These are phyloP conservation scores for Apantesis nais DNA, from an alignment of 2,888 invertebrate species.

Conservation along the genomic window DNA sequence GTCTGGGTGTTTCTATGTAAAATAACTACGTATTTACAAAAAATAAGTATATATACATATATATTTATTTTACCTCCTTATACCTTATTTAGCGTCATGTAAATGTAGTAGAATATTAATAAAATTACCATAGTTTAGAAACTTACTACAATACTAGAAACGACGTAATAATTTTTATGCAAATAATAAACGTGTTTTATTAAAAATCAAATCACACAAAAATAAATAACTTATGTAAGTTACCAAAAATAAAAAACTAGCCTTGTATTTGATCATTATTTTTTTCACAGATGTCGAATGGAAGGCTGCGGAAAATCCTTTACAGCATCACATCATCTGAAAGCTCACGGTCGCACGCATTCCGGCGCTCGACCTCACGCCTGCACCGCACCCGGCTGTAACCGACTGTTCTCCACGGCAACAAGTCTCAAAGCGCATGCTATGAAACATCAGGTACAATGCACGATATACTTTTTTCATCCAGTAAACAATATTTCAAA, in stretches of 20 bases:
- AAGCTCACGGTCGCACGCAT: slow-evolving; percentile 95
- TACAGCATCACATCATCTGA: slow-evolving; percentile 96
- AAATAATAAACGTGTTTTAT: background rate
- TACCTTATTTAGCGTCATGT: no score
- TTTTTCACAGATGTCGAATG: slow-evolving; percentile 88
- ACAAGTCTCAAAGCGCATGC: slow-evolving; percentile 93
- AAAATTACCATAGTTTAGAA: background rate
- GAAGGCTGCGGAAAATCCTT: slow-evolving; percentile 96
- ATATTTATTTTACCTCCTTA: no score
- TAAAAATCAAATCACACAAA: background rate
- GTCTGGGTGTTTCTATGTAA: no score
- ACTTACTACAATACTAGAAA: background rate
- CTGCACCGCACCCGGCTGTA: slow-evolving; percentile 89
- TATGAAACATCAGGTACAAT: slow-evolving; percentile 88
- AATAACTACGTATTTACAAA: no score
- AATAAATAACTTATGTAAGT: background rate
- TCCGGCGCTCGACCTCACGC: slow-evolving; percentile 93
- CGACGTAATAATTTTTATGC: background rate
- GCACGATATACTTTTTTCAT: background rate
- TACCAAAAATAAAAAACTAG: background rate
- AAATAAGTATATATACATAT: no score
- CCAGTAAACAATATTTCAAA: background rate
- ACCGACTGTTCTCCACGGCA: slow-evolving; percentile 92
- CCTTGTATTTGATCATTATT: background rate
- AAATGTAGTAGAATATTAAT: no score